Percentiles rank a stretch among this genome's conserved stretches.
phyloP scores from a whole-genome alignment of 2,797 vertebrate species.

The Parauchenoglanis punctatus region DNA sequence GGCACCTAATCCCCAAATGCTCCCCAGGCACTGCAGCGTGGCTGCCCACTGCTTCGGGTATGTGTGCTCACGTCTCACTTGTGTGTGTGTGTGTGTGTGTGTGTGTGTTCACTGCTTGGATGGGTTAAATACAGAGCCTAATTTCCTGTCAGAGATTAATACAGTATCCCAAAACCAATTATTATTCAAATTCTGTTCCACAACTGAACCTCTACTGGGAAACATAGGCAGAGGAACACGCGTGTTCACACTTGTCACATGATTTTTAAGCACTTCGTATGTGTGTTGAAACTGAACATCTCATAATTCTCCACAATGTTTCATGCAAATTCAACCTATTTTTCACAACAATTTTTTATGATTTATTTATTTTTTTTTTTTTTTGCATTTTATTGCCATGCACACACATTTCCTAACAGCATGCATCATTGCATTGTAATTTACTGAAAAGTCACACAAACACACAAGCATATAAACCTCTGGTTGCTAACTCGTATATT shows the following conservation, averaged over 20 bases:
- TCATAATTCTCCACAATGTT: not conserved
- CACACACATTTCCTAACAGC: not conserved
- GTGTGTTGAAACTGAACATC: not conserved
- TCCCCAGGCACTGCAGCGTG: too few species aligned
- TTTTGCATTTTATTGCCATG: not conserved
- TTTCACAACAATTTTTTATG: not conserved
- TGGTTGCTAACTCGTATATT: not conserved
- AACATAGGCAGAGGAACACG: not conserved
- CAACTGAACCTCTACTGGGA: not conserved
- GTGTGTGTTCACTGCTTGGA: too few species aligned
- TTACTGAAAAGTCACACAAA: slow-evolving; percentile 1
- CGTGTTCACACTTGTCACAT: not conserved
- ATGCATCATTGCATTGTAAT: not conserved
- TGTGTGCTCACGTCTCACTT: too few species aligned
- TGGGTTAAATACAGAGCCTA: too few species aligned
- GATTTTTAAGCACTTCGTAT: not conserved
- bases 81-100: too few species aligned
- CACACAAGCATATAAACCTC: not conserved
- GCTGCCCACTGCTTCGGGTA: too few species aligned
- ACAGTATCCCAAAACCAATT: too few species aligned
- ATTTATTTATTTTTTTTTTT: not conserved
- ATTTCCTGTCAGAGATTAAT: too few species aligned
- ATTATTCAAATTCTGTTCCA: not conserved
- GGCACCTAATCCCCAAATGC: too few species aligned
- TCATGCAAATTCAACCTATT: not conserved